Evolutionary conservation across 2,888 invertebrate species (phyloP), one percentile per base, ranked within the genome.

Genomic region (Flexamia atlantica): DNA sequence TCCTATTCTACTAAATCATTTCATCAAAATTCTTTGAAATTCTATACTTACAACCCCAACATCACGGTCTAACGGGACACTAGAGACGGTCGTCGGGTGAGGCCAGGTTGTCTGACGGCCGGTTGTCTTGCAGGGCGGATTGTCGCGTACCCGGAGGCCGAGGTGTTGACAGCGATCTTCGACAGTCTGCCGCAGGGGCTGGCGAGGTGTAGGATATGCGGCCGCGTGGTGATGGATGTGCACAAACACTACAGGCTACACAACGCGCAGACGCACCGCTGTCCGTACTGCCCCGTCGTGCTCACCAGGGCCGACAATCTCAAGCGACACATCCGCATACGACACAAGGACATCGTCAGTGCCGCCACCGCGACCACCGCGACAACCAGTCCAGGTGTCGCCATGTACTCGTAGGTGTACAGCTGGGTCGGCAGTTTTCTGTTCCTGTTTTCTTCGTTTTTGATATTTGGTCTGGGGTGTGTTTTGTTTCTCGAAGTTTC

Each of bases 261-360:
- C 76, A 85, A 84, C 72, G 85, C 87, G 12, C 86, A 86, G 83
- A 83, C 85, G 30, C 86, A 85, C 42, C 92, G 92, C 88, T 94
- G 94, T 87, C 93, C 94, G 2, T 90, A 93, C 88, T 94, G 93
- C 89, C 92, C 92, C 70, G 92, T 93, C 86, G 91, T 92, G 83
- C 92, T 94, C 88, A 94, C 94, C 68, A 91, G 94, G 85, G 94
- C 93, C 86, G 94, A 94, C 89, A 94, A 94, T 89, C 92, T 94
- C 88, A 94, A 94, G 90, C 91, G 93, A 84, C 94, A 94, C 89
- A 92, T 94, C 86, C 92, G 92, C 87, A 92, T 92, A 90, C 94
- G 94, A 89, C 94, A 94, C 89, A 84, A 84, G 79, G 80, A 84
- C 57, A 50, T 82, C 10, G 82, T 70, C 46, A 79, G 9, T 36